phyloP scores from a whole-genome alignment of 2,113 vertebrate genomes.

The Gymnarchus niloticus region DNA sequence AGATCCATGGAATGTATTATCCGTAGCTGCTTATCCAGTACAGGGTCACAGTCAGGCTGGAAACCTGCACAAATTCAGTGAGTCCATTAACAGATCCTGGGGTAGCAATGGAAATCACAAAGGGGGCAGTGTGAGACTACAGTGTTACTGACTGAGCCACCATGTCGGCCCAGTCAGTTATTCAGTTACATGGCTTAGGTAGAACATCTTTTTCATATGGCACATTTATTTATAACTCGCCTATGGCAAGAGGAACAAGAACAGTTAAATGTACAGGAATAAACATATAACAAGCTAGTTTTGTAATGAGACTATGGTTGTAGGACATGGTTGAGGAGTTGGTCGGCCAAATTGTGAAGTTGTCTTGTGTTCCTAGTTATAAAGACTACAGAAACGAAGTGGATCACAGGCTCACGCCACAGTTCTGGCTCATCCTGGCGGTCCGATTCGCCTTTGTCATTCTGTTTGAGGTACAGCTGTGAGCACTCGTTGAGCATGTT shows the following conservation, averaged over 20 bases:
- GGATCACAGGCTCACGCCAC: conserved; percentile 62
- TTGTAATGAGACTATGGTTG: background rate
- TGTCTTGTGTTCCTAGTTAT: conserved; percentile 62
- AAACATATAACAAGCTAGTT: background rate
- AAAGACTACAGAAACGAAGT: conserved; percentile 71
- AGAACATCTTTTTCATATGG: background rate
- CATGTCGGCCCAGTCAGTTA: background rate
- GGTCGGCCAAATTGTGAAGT: background rate
- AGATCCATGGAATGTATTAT: too few species aligned
- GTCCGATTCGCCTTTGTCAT: conserved; percentile 82
- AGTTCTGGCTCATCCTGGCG: conserved; percentile 85
- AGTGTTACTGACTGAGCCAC: background rate
- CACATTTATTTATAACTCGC: background rate
- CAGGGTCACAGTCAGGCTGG: background rate
- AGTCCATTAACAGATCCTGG: too few species aligned
- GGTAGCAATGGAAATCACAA: background rate
- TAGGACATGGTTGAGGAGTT: background rate
- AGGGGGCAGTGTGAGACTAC: background rate
- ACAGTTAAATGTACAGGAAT: background rate
- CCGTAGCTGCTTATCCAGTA: background rate
- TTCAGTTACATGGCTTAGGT: background rate
- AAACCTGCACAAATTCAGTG: background rate
- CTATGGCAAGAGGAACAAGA: background rate
- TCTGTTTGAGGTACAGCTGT: conserved; percentile 74
- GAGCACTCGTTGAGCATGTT: background rate